phyloP scores from a whole-genome alignment of 2,797 vertebrate species.

The Argya squamiceps region DNA sequence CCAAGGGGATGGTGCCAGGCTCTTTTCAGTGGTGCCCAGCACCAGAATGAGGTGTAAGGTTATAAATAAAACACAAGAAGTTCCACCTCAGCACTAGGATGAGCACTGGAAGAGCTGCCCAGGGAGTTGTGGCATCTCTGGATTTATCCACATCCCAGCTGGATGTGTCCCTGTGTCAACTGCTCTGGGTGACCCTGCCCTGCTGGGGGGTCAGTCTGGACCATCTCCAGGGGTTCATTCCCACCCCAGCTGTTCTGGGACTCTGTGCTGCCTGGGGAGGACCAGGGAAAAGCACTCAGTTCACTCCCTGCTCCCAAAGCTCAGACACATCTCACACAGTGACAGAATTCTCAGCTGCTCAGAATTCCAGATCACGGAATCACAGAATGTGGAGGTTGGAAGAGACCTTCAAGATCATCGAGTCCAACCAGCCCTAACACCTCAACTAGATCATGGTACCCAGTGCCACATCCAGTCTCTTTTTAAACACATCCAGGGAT shows the following conservation, averaged over 20 bases:
- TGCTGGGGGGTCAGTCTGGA: neutral
- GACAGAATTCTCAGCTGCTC: neutral
- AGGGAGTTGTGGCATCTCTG: rapidly evolving
- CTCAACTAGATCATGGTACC: too few relatives aligned
- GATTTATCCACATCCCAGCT: neutral
- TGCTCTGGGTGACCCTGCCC: neutral
- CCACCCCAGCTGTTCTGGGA: neutral
- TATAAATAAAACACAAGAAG: neutral
- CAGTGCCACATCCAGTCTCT: too few relatives aligned
- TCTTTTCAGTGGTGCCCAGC: neutral
- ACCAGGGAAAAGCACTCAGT: neutral
- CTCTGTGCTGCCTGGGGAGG: neutral
- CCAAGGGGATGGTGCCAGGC: neutral
- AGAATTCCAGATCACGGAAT: too few relatives aligned
- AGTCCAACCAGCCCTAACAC: too few relatives aligned
- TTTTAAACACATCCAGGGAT: too few relatives aligned
- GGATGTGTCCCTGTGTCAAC: neutral
- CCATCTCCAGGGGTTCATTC: neutral
- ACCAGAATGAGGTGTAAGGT: rapidly evolving
- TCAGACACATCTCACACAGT: neutral
- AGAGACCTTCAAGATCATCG: too few relatives aligned
- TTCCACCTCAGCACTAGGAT: too few relatives aligned
- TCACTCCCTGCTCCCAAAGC: neutral
- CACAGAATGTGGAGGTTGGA: too few relatives aligned
- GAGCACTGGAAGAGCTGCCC: neutral